Evolutionary conservation across 1,140 invertebrate species (phyloP).

Genomic region (Ostrea edulis): DNA sequence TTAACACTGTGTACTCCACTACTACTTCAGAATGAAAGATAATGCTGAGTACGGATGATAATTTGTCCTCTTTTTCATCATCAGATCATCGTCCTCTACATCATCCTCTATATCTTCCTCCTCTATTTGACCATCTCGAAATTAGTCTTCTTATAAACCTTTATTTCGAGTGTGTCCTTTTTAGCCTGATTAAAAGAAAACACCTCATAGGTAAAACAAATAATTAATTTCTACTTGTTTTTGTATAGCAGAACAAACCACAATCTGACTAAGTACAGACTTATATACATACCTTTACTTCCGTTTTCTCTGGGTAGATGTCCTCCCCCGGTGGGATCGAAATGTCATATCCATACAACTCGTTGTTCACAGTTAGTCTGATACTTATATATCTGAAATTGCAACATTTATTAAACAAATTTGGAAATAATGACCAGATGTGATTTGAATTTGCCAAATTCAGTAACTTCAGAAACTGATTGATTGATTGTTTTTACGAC

Average conservation of each 20-base stretch:
- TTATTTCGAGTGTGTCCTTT: neutral
- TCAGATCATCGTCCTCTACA: no score
- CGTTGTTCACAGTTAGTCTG: neutral
- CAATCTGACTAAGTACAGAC: neutral
- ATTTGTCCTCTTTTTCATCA: no score
- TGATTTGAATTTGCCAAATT: neutral
- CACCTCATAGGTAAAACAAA: neutral
- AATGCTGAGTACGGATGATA: no score
- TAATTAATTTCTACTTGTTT: neutral
- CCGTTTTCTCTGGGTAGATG: neutral
- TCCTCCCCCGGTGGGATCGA: neutral
- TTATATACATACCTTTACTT: neutral
- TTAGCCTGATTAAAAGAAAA: neutral
- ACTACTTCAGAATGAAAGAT: no score
- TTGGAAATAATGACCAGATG: neutral
- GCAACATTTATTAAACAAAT: neutral
- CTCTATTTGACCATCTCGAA: neutral
- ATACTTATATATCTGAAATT: neutral
- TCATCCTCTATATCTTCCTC: no score
- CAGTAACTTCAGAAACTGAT: neutral
- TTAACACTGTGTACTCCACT: no score
- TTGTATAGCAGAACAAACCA: neutral
- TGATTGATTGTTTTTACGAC: no score
- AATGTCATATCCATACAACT: conserved; percentile 20
- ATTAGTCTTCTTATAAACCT: neutral